Base-by-base conservation (phyloP, 2,797 vertebrate species). In the Coccyzus lansbergi region DNA sequence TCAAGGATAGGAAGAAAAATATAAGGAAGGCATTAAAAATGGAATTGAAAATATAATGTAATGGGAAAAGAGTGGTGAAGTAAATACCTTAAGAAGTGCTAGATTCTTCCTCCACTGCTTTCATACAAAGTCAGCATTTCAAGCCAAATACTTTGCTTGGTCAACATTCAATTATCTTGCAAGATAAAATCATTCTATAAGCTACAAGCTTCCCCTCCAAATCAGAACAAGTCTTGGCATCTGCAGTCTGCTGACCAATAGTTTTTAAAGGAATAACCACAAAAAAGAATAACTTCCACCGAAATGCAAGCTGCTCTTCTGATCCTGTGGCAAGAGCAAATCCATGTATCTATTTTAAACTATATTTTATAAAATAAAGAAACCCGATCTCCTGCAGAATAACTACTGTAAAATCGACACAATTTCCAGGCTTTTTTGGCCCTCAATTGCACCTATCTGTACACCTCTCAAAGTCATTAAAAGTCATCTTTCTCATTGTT, bases 121-220 rank as follows among this genome's bases (percentile, higher is more conserved):
- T 88, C 51, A 58, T 25, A 24, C 53, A 75, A 44, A 88, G 69
- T 63, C 40, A 79, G 28, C 34, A 77, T 86, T 93, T 87, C 84
- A 80, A 94, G 85, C n/a, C 56, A 84, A 94, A 88, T 55, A 40
- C 46, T 80, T 29, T 16, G 75, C 60, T 70, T 33, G 18, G 40
- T 88, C 2, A 1, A 44, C 25, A 82, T 88, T 67, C 75, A 79
- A 68, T 95, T 95, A 86, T 49, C 63, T 88, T 88, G 44, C 24
- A 64, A 88, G 58, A 88, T n/a, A 83, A 94, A 91, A 92, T 92
- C 1, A 72, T 68, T 88, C 82, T 76, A 46, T 90, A 86, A 94
- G 60, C 70, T 29, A 52, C 40, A 34, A 81, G 24, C 20, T 86
- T 79, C 53, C 49, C 8, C 21, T 88, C 42, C 28, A 80, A 94